Conservation (phyloP, 92 coral and sea anemone genomes). For the Parazoanthus atlanticus region DNA sequence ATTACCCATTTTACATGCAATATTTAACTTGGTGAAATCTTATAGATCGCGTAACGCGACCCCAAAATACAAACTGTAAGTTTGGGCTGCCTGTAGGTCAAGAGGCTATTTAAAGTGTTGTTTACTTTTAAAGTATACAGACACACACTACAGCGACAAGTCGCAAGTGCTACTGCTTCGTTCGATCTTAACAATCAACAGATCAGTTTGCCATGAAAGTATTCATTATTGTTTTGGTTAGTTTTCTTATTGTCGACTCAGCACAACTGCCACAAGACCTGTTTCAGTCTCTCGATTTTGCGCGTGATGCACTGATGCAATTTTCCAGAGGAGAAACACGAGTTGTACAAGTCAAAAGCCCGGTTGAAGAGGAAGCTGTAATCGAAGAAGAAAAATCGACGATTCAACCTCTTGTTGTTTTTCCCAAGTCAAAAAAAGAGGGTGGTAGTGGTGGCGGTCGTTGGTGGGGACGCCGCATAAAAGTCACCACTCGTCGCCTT, state of each 20-base stretch:
- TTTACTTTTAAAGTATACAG: no score
- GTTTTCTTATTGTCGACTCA: neutral
- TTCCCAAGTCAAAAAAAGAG: neutral
- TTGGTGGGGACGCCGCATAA: neutral
- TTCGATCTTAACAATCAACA: no score
- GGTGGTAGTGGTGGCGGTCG: neutral
- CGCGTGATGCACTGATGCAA: slow-evolving; percentile 59
- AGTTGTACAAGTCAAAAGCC: slow-evolving; percentile 61
- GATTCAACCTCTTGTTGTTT: neutral
- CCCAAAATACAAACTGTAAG: no score
- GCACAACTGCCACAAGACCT: neutral
- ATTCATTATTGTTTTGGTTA: neutral
- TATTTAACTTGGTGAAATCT: no score
- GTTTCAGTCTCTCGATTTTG: slow-evolving; percentile 35
- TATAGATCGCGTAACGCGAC: no score
- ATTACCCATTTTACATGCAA: no score
- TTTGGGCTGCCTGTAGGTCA: no score
- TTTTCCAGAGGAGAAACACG: slow-evolving; percentile 69
- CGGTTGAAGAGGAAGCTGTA: slow-evolving; percentile 41
- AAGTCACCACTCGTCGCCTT: neutral
- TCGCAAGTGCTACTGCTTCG: no score
- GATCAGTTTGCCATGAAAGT: neutral
- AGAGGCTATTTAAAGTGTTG: no score
- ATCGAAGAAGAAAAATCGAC: neutral
- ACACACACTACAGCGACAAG: no score